Evolutionary conservation across 1,140 invertebrate genomes (phyloP).

Genomic region (Caenorhabditis brenneri): DNA sequence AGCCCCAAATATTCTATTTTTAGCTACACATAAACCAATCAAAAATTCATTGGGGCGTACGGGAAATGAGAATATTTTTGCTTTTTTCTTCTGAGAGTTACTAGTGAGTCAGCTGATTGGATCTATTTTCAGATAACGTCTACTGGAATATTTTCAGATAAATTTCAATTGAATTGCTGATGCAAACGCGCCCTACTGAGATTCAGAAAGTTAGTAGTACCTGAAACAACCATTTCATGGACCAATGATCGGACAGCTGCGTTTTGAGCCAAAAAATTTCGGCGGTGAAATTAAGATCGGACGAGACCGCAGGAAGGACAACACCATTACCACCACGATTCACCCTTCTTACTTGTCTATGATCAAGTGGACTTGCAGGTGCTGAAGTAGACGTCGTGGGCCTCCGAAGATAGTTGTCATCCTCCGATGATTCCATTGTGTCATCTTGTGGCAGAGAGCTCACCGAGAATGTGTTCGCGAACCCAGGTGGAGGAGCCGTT

Average conservation of each 20-base stretch:
- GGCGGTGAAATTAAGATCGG: conserved; percentile 63
- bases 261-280: conserved; percentile 66
- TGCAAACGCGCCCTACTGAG: too few relatives aligned
- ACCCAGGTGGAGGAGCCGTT: not conserved
- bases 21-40: too few relatives aligned
- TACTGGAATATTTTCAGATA: too few relatives aligned
- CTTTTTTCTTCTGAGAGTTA: too few relatives aligned
- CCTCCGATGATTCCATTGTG: not conserved
- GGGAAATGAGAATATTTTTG: too few relatives aligned
- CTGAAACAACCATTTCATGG: conserved; percentile 63
- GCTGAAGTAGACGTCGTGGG: not conserved
- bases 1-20: too few relatives aligned
- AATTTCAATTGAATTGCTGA: too few relatives aligned
- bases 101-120: too few relatives aligned
- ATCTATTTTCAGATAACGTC: too few relatives aligned
- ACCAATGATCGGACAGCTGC: conserved; percentile 58
- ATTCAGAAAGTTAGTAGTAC: conserved; percentile 14
- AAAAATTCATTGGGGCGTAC: too few relatives aligned
- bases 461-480: not conserved
- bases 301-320: too few relatives aligned
- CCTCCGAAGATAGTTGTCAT: not conserved
- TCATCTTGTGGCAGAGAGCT: not conserved
- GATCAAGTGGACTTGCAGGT: not conserved
- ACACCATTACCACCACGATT: not conserved
- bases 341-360: not conserved